These are phyloP conservation scores for Pygocentrus nattereri DNA, from an alignment of 2,797 vertebrate species.

Conservation along the genomic window DNA sequence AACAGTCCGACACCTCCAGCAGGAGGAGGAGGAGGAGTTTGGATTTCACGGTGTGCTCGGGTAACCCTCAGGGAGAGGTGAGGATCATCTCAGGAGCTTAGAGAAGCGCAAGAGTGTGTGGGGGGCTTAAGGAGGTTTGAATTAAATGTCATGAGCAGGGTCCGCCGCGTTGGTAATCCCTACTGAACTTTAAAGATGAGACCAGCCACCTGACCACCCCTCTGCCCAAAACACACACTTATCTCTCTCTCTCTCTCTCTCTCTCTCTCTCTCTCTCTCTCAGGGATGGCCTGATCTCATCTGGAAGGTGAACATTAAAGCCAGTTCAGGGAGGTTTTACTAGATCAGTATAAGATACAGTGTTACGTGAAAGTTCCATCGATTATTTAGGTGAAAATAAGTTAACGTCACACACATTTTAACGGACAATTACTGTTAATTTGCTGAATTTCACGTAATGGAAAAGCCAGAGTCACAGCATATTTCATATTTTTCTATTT, in stretches of 20 bases:
- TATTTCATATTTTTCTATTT: too few relatives aligned
- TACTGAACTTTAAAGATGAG: conserved; percentile 22
- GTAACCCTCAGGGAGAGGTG: background rate
- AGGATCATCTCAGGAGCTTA: background rate
- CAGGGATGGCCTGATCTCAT: too few relatives aligned
- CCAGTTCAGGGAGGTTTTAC: too few relatives aligned
- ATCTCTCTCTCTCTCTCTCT: background rate
- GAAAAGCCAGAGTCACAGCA: too few relatives aligned
- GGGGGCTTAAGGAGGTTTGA: conserved; percentile 42
- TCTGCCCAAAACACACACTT: background rate
- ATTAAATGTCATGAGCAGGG: conserved; percentile 30
- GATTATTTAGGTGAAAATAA: too few relatives aligned
- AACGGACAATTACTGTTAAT: too few relatives aligned
- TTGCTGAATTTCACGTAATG: too few relatives aligned
- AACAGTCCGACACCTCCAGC: background rate
- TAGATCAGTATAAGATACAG: too few relatives aligned
- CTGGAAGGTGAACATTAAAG: too few relatives aligned
- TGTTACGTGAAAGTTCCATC: too few relatives aligned
- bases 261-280: background rate
- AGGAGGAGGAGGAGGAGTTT: background rate
- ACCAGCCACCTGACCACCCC: background rate
- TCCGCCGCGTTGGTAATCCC: conserved; percentile 41
- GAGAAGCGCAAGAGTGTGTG: background rate
- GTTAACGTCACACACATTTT: too few relatives aligned
- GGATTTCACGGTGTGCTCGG: background rate